A percentile compares a stretch with the other conserved stretches of the same genome.
These are phyloP conservation scores for Avahi laniger DNA, from an alignment of 2,797 vertebrate genomes.

Conservation along the genomic window DNA sequence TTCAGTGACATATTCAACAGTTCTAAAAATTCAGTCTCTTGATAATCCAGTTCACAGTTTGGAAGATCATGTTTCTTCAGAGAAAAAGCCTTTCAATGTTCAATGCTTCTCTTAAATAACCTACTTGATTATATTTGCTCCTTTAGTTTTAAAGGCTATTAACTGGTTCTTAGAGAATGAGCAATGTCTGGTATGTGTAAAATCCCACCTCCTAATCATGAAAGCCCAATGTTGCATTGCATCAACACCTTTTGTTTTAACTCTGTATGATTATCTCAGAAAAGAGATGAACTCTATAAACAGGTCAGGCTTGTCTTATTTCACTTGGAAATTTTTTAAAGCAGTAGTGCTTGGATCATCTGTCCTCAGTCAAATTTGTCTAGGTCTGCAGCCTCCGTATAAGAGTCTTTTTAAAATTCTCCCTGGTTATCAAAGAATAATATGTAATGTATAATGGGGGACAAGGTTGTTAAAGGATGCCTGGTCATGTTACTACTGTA, in stretches of 20 bases:
- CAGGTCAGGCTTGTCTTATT: conserved; percentile 32
- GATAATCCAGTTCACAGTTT: not conserved
- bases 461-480: not conserved
- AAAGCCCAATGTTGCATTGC: not conserved
- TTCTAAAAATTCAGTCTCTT: conserved; percentile 41
- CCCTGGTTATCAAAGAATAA: not conserved
- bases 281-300: not conserved
- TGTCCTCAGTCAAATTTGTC: not conserved
- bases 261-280: not conserved
- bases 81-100: conserved; percentile 36
- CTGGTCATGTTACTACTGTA: not conserved
- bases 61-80: conserved; percentile 8
- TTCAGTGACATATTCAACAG: not conserved
- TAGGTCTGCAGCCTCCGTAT: not conserved
- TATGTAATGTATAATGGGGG: not conserved
- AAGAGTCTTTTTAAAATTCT: not conserved
- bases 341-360: not conserved
- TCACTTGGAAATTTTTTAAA: conserved; percentile 10
- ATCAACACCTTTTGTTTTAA: conserved; percentile 11
- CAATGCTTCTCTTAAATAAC: conserved; percentile 9
- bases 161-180: conserved; percentile 17
- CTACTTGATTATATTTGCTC: conserved; percentile 22
- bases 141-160: not conserved
- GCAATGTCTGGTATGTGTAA: not conserved
- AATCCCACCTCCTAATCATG: not conserved